These are phyloP conservation scores for Pseudomyrmex concolor DNA, from an alignment of 1,140 invertebrate genomes.

Conservation along the genomic window DNA sequence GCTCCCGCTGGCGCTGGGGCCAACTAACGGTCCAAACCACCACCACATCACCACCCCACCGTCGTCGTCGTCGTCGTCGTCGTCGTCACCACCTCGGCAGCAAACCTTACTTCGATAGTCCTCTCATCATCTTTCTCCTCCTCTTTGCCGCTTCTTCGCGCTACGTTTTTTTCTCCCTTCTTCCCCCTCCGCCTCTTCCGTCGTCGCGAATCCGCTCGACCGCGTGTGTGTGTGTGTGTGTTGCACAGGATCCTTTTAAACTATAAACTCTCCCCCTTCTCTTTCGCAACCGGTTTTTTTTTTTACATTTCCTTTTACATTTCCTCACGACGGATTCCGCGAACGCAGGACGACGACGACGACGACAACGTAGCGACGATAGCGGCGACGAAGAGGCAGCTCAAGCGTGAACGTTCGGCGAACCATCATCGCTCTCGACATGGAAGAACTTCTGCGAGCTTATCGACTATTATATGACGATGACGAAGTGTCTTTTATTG, in stretches of 20 bases:
- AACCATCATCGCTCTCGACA: neutral
- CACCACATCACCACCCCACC: conserved; percentile 51
- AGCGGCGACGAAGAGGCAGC: conserved; percentile 49
- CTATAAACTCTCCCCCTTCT: conserved; percentile 25
- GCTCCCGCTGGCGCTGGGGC: conserved; percentile 82
- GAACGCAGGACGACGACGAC: conserved; percentile 2
- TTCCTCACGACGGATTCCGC: conserved; percentile 46
- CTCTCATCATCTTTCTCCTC: conserved; percentile 69
- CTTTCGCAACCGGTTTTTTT: conserved; percentile 28
- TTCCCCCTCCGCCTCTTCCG: neutral
- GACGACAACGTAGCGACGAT: neutral
- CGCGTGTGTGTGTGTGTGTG: conserved; percentile 7
- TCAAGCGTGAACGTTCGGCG: conserved; percentile 33
- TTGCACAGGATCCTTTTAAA: conserved; percentile 27
- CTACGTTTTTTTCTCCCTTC: conserved; percentile 42
- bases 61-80: conserved; percentile 67
- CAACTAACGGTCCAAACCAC: conserved; percentile 83
- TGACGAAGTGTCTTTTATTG: conserved; percentile 22
- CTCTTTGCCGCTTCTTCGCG: conserved; percentile 53
- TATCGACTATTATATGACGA: neutral
- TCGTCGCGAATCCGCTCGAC: conserved; percentile 10
- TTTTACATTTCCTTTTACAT: conserved; percentile 57
- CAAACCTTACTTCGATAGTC: conserved; percentile 65
- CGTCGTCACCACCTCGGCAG: conserved; percentile 22
- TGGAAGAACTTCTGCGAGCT: neutral